These are phyloP conservation scores for Griposia aprilina DNA, from an alignment of 2,888 invertebrate species.

Conservation along the genomic window DNA sequence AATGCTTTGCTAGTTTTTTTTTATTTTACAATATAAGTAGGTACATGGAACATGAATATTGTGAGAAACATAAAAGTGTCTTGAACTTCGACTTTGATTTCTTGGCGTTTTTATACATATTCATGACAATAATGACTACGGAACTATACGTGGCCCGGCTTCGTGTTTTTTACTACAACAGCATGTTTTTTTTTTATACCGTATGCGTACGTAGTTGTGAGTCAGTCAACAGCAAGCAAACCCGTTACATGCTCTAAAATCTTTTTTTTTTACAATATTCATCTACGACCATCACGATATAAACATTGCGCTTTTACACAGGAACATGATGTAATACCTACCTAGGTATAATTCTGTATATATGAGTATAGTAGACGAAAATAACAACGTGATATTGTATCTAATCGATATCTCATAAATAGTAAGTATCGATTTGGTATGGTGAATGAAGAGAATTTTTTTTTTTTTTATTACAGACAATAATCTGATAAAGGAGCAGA, in stretches of 20 bases:
- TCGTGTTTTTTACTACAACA: neutral
- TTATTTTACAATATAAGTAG: neutral
- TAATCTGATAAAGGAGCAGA: conserved; percentile 13
- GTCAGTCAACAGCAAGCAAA: conserved; percentile 6
- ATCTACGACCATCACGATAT: neutral
- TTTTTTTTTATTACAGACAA: conserved; percentile 16
- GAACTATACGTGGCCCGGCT: neutral
- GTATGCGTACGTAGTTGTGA: neutral
- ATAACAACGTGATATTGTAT: conserved; percentile 32
- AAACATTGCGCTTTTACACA: neutral
- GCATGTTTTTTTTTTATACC: conserved; percentile 4
- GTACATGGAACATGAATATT: neutral
- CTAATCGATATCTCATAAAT: conserved; percentile 24
- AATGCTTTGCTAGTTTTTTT: no score
- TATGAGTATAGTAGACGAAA: neutral
- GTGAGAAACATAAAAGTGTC: neutral
- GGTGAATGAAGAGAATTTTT: conserved; percentile 26
- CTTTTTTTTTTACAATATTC: neutral
- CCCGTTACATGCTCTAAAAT: conserved; percentile 1
- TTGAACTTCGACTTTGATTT: conserved; percentile 6
- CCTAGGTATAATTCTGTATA: no score
- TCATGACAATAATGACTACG: neutral
- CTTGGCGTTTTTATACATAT: conserved; percentile 1
- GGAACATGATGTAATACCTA: conserved; percentile 10
- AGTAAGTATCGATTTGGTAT: conserved; percentile 21